Percentiles rank a stretch among this genome's conserved stretches.
phyloP scores from a whole-genome alignment of 1,140 invertebrate species.

The Sminthurinus signatus region DNA sequence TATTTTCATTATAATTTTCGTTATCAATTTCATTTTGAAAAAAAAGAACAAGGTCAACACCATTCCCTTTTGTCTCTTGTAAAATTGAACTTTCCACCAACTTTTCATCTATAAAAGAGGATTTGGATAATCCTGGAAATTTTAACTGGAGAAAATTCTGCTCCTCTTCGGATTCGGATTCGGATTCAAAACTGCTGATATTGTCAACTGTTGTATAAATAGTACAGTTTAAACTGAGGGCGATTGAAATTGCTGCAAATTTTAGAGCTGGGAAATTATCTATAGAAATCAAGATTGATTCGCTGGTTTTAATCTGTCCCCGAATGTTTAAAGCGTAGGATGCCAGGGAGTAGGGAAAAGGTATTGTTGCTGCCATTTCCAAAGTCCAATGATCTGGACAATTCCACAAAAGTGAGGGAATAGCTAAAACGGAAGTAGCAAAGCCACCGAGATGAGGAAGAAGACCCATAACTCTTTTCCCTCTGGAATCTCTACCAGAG shows the following conservation, averaged over 20 bases:
- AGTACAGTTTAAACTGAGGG: slow-evolving; percentile 57
- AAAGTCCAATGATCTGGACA: slow-evolving; percentile 82
- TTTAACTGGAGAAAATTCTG: slow-evolving; percentile 38
- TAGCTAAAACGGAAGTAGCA: slow-evolving; percentile 69
- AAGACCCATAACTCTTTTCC: slow-evolving; percentile 87
- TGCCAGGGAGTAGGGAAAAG: slow-evolving; percentile 81
- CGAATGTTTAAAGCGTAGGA: slow-evolving; percentile 86
- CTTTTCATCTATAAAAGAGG: no score
- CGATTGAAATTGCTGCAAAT: slow-evolving; percentile 68
- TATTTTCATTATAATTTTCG: no score
- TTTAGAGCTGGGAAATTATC: slow-evolving; percentile 75
- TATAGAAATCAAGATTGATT: slow-evolving; percentile 85
- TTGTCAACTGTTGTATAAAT: slow-evolving; percentile 65
- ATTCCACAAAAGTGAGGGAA: slow-evolving; percentile 80
- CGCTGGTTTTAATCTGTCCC: slow-evolving; percentile 72
- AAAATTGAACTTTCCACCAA: no score
- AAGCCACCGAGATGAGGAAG: slow-evolving; percentile 73
- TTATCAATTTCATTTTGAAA: no score
- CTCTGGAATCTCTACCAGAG: slow-evolving; percentile 66
- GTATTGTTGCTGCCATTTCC: slow-evolving; percentile 87
- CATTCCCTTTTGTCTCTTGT: no score
- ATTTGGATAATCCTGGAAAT: no score
- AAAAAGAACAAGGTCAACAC: no score
- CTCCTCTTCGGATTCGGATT: slow-evolving; percentile 69
- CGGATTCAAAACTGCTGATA: no score